Conservation (phyloP, 2,113 vertebrate genomes). For the Spermophilus dauricus region DNA sequence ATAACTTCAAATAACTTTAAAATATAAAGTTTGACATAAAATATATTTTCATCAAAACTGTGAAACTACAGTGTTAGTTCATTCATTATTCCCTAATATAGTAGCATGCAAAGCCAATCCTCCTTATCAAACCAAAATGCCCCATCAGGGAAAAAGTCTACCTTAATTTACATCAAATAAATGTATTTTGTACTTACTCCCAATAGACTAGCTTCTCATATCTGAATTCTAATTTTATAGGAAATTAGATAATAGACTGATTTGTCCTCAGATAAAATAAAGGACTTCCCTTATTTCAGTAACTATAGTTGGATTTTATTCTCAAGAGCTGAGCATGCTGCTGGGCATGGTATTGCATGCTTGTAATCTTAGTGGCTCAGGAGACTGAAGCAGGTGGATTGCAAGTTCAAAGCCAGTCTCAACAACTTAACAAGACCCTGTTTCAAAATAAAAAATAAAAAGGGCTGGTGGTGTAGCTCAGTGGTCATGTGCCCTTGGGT, state of each 20-base stretch:
- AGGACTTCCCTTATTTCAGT: neutral
- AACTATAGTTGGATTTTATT: neutral
- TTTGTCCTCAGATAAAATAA: slow-evolving; percentile 36
- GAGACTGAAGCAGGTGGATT: neutral
- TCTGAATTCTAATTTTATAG: slow-evolving; percentile 47
- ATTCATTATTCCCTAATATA: neutral
- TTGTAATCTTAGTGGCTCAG: neutral
- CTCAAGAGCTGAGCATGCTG: neutral
- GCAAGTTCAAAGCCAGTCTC: neutral
- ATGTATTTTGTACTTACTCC: neutral
- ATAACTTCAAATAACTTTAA: slow-evolving; percentile 33
- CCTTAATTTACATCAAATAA: slow-evolving; percentile 35
- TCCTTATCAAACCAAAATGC: neutral
- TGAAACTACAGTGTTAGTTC: neutral
- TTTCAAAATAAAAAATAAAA: neutral
- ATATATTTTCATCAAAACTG: slow-evolving; percentile 46
- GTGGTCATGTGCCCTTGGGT: no score
- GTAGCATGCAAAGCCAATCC: neutral
- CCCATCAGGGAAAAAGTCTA: neutral
- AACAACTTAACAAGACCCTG: neutral
- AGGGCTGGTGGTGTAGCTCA: no score
- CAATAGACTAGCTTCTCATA: neutral
- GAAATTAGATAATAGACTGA: neutral
- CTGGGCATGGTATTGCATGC: neutral
- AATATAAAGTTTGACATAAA: slow-evolving; percentile 15